phyloP scores from a whole-genome alignment of 1,140 invertebrate species.

The Reticulitermes speratus region DNA sequence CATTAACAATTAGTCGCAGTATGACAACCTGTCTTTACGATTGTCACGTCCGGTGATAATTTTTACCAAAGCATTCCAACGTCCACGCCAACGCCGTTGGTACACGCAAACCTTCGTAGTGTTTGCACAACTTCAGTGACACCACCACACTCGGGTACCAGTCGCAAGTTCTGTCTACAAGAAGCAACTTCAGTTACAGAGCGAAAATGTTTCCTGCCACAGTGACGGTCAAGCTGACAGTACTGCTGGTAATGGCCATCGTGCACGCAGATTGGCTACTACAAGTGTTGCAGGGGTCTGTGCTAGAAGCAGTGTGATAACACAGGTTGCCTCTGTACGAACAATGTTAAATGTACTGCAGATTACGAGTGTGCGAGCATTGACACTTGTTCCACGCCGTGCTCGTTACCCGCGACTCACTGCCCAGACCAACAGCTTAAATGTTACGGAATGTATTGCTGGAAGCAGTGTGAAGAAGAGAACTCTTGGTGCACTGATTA shows the following conservation, averaged over 20 bases:
- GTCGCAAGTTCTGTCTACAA: too few species aligned
- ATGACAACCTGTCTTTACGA: too few species aligned
- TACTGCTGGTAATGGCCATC: background rate
- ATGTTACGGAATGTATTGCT: background rate
- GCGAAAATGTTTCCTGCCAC: background rate
- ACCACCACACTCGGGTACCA: too few species aligned
- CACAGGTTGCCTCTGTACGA: background rate
- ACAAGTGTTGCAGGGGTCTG: background rate
- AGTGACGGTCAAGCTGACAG: background rate
- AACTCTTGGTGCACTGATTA: background rate
- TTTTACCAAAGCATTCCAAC: too few species aligned
- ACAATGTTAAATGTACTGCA: background rate
- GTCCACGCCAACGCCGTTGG: too few species aligned
- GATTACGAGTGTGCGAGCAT: background rate
- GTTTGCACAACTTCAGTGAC: too few species aligned
- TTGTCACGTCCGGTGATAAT: too few species aligned
- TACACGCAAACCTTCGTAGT: too few species aligned
- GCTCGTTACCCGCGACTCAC: background rate
- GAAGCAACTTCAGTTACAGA: too few species aligned
- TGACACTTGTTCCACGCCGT: background rate
- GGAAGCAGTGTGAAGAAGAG: background rate
- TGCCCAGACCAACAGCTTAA: background rate
- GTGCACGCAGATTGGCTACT: background rate
- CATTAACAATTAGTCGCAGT: too few species aligned
- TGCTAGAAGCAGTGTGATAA: background rate